phyloP scores from a whole-genome alignment of 2,888 invertebrate species.

The Ochropacha duplaris region DNA sequence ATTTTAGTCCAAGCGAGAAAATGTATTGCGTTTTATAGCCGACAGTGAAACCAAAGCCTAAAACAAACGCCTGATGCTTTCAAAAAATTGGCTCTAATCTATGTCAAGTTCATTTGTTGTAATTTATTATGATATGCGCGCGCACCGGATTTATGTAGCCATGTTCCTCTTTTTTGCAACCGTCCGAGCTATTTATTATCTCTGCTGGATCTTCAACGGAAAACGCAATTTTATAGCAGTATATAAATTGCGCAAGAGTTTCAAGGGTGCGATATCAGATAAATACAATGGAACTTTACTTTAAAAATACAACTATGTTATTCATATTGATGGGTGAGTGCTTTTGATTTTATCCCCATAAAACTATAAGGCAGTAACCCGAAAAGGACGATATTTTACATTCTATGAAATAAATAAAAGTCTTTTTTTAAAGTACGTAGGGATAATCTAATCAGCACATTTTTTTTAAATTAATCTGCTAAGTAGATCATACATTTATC shows the following conservation, averaged over 20 bases:
- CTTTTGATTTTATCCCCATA: too few species aligned
- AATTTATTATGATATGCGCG: constrained; percentile 30
- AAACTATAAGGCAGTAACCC: too few species aligned
- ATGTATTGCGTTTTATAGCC: not conserved
- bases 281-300: not conserved
- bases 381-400: too few species aligned
- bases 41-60: not conserved
- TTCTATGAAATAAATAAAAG: too few species aligned
- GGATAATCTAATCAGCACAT: too few species aligned
- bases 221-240: constrained; percentile 1
- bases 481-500: too few species aligned
- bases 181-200: constrained; percentile 10
- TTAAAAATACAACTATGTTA: not conserved
- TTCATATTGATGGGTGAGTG: not conserved
- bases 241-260: constrained; percentile 1
- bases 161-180: constrained; percentile 22
- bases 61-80: not conserved
- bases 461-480: too few species aligned
- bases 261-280: not conserved
- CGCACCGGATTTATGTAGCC: constrained; percentile 23
- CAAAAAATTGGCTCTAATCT: constrained; percentile 20
- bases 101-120: constrained; percentile 43
- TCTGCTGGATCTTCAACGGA: constrained; percentile 1
- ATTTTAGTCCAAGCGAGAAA: too few species aligned
- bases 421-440: too few species aligned